A percentile compares a stretch with the other conserved stretches of the same genome.
Conservation (phyloP, 2,888 invertebrate species). For the Drymonia ruficornis region DNA sequence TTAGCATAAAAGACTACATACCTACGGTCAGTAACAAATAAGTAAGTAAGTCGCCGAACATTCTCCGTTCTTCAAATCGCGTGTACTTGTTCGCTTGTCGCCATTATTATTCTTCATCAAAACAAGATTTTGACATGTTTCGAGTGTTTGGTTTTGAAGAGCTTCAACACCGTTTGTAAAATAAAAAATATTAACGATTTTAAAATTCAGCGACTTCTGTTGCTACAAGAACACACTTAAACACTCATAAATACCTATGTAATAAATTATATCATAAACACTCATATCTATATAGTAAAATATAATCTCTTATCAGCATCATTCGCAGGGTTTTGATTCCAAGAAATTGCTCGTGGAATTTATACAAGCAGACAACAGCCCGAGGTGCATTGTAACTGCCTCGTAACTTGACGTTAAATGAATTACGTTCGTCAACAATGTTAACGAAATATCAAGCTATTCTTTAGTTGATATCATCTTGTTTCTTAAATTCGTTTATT, state of each 20-base stretch:
- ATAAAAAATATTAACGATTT: too few relatives aligned
- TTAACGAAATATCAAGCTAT: background rate
- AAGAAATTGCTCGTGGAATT: background rate
- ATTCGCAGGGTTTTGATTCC: background rate
- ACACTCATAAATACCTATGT: too few relatives aligned
- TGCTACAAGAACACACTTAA: too few relatives aligned
- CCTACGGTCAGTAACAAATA: too few relatives aligned
- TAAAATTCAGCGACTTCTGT: too few relatives aligned
- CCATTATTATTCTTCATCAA: too few relatives aligned
- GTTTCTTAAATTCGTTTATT: background rate
- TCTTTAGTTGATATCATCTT: background rate
- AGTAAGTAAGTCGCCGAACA: too few relatives aligned
- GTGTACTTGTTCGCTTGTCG: too few relatives aligned
- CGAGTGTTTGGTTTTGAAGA: too few relatives aligned
- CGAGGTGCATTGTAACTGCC: background rate
- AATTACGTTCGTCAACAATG: background rate
- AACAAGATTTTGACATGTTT: too few relatives aligned
- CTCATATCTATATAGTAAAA: slow-evolving; percentile 3
- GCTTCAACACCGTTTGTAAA: too few relatives aligned
- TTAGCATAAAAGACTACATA: background rate
- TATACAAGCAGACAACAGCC: slow-evolving; percentile 1
- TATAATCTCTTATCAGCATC: slow-evolving; percentile 5
- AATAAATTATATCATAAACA: background rate
- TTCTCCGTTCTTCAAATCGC: too few relatives aligned
- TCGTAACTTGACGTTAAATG: background rate